A percentile compares a stretch with the other conserved stretches of the same genome.
Evolutionary conservation across 2,888 invertebrate species (phyloP).

Genomic region (Elegia similella): DNA sequence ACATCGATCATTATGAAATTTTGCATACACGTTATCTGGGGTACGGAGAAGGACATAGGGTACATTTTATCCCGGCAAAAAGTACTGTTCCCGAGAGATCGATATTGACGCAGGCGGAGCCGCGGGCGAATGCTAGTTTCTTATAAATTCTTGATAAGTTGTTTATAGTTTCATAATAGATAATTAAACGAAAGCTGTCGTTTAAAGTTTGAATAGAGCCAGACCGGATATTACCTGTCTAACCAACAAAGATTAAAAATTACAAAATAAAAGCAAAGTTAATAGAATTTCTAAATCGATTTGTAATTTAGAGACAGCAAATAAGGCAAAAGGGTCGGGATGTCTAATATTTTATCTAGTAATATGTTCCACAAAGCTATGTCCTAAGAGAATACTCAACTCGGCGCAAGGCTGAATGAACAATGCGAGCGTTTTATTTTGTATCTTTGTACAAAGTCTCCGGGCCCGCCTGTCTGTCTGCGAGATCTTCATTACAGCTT

Average conservation of each 20-base stretch:
- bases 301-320: neutral
- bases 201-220: neutral
- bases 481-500: neutral
- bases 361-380: neutral
- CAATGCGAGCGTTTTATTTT: neutral
- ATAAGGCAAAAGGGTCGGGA: no score
- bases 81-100: no score
- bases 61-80: no score
- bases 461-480: neutral
- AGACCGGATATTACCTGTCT: neutral
- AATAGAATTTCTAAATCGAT: neutral
- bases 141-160: no score
- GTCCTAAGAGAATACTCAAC: neutral
- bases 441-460: neutral
- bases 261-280: neutral
- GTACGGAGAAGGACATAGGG: no score
- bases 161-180: no score
- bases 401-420: neutral
- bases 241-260: neutral
- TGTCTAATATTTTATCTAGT: neutral
- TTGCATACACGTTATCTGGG: no score
- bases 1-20: no score
- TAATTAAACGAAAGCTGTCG: neutral
- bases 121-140: no score
- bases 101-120: no score